These are phyloP conservation scores for Rhinella marina DNA, from an alignment of 2,797 vertebrate genomes.

Conservation along the genomic window DNA sequence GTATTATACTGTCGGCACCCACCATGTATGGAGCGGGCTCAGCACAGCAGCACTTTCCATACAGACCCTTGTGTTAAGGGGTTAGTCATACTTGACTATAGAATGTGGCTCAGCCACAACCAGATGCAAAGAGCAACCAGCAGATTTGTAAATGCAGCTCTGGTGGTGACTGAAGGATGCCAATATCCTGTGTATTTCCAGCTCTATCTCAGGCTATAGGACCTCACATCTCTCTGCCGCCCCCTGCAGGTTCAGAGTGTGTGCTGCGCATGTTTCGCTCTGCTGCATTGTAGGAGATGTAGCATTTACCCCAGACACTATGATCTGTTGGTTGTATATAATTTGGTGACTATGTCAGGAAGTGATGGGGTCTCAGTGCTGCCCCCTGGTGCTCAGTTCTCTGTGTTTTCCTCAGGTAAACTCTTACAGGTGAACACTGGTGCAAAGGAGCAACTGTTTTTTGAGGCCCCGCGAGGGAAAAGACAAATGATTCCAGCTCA, in stretches of 20 bases:
- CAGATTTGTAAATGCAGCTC: background rate
- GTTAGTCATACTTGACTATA: no score
- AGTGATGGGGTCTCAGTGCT: background rate
- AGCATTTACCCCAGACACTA: background rate
- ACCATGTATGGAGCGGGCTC: no score
- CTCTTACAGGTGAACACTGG: conserved; percentile 96
- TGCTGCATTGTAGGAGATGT: background rate
- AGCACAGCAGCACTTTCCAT: no score
- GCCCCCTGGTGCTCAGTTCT: conserved; percentile 44
- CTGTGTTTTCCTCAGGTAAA: conserved; percentile 82
- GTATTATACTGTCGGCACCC: no score
- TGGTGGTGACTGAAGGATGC: background rate
- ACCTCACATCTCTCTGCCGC: background rate
- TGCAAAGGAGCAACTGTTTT: conserved; percentile 97
- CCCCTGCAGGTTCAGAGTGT: background rate
- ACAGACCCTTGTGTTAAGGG: no score
- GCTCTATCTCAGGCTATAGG: background rate
- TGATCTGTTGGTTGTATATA: background rate
- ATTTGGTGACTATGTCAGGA: background rate
- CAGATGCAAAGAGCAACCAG: no score
- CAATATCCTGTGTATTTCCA: background rate
- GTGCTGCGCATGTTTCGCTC: background rate
- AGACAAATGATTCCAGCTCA: conserved; percentile 87
- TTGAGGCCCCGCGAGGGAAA: conserved; percentile 96
- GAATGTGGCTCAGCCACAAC: no score